phyloP scores from a whole-genome alignment of 2,888 invertebrate species.

The Gymnosoma rotundatum region DNA sequence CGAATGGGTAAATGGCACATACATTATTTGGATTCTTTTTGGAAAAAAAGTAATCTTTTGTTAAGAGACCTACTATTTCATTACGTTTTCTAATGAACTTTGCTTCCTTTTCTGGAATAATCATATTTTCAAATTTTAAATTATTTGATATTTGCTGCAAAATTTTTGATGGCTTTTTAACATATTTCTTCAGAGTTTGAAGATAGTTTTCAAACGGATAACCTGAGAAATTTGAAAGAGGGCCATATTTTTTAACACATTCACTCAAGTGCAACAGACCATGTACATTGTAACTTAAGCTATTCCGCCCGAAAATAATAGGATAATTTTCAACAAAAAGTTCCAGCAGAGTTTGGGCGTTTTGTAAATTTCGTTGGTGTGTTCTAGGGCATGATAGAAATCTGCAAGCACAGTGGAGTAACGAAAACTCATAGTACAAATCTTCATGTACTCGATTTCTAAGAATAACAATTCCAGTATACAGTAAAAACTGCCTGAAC shows the following conservation, averaged over 20 bases:
- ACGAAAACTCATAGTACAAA: conserved; percentile 32
- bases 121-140: conserved; percentile 19
- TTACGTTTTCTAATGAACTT: conserved; percentile 16
- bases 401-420: conserved; percentile 49
- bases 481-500: conserved; percentile 30
- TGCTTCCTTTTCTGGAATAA: no score
- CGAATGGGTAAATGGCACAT: no score
- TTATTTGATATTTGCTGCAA: conserved; percentile 8
- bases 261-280: no score
- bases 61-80: conserved; percentile 26
- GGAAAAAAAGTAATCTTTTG: conserved; percentile 30
- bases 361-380: no score
- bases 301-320: no score
- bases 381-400: no score
- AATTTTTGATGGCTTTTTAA: conserved; percentile 13
- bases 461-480: conserved; percentile 36
- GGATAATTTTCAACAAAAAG: no score
- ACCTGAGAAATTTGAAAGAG: no score
- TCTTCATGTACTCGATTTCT: conserved; percentile 45
- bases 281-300: no score
- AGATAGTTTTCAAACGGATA: conserved; percentile 33
- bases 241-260: no score
- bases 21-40: conserved; percentile 26
- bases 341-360: no score
- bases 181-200: conserved; percentile 14